Conservation (phyloP, 2,113 vertebrate genomes). For the Drymodes brunneopygia region DNA sequence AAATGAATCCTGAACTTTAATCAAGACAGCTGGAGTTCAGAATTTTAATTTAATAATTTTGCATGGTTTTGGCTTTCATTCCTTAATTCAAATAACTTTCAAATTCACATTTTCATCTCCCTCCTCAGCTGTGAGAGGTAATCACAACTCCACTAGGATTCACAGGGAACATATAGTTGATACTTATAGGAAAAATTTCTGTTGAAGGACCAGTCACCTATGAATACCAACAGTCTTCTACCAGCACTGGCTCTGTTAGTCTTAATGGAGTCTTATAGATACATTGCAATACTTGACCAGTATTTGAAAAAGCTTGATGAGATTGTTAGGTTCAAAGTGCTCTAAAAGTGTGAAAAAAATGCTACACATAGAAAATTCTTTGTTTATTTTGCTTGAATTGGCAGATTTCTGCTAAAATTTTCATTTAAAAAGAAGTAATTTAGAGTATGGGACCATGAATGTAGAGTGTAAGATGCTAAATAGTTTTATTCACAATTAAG, state of each 20-base stretch:
- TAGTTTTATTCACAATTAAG: neutral
- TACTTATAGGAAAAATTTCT: neutral
- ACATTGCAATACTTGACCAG: neutral
- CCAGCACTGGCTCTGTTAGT: neutral
- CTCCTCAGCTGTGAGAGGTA: neutral
- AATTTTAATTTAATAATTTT: neutral
- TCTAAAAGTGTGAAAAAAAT: neutral
- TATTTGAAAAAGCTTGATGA: neutral
- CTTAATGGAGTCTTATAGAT: neutral
- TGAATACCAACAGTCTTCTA: neutral
- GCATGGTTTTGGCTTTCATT: neutral
- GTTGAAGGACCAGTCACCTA: neutral
- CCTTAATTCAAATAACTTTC: neutral
- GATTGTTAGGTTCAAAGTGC: neutral
- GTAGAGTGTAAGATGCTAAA: neutral
- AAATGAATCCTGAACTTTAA: neutral
- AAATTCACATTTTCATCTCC: neutral
- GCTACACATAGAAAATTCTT: neutral
- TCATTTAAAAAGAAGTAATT: neutral
- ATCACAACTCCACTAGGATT: neutral
- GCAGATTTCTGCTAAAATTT: neutral
- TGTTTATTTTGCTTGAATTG: neutral
- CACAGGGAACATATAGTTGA: neutral
- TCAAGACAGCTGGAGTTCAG: neutral
- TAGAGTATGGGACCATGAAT: rapidly evolving